Conservation (phyloP, 2,113 vertebrate genomes). For the Columbina picui region DNA sequence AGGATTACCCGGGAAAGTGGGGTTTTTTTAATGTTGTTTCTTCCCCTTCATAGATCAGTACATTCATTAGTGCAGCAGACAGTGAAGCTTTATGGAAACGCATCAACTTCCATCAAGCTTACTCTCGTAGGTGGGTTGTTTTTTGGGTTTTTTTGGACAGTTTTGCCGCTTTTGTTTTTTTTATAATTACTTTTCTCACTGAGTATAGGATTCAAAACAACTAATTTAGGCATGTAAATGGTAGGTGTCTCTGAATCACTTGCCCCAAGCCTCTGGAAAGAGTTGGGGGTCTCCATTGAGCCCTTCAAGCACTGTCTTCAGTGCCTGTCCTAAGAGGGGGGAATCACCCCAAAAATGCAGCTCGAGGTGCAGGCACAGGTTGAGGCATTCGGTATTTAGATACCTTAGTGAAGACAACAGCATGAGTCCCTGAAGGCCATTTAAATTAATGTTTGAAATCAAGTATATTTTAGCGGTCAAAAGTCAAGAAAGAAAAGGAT, state of each 20-base stretch:
- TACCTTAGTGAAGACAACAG: neutral
- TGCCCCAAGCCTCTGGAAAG: neutral
- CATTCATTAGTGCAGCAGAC: neutral
- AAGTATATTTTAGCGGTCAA: neutral
- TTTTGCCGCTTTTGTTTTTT: neutral
- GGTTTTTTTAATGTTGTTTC: accelerated
- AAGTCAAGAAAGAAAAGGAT: neutral
- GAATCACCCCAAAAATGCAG: neutral
- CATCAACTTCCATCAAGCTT: neutral
- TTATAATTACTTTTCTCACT: neutral
- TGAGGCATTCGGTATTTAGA: neutral
- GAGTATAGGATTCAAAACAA: neutral
- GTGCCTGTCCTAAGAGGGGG: neutral
- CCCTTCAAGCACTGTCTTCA: accelerated
- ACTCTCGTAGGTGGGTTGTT: accelerated
- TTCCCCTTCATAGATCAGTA: neutral
- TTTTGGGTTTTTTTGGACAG: accelerated
- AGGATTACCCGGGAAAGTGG: neutral
- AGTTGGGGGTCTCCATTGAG: neutral
- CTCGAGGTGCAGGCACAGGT: neutral
- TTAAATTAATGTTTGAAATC: neutral
- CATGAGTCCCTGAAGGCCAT: neutral
- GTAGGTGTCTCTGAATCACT: neutral
- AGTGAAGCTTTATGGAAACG: neutral
- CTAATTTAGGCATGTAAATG: neutral